Conservation (phyloP, 2,113 vertebrate genomes). For the Morone chrysops region DNA sequence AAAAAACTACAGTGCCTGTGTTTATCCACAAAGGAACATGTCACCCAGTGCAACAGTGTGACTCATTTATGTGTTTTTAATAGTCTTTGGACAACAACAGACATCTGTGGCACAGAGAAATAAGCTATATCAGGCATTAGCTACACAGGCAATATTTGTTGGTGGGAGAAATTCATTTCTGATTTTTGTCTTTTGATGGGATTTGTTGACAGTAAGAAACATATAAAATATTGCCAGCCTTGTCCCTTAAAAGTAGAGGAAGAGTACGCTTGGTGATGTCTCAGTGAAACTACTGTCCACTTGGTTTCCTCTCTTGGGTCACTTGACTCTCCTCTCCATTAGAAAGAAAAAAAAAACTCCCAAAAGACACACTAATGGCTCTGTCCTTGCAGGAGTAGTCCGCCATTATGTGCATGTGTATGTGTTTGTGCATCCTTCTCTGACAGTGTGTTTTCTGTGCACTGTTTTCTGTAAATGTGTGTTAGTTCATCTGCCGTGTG, state of each 20-base stretch:
- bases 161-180: not conserved
- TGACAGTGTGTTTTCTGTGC: constrained; percentile 30
- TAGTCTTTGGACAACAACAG: not conserved
- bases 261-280: not conserved
- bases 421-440: constrained; percentile 41
- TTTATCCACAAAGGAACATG: constrained; percentile 3
- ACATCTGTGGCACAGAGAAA: constrained; percentile 7
- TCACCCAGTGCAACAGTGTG: constrained; percentile 15
- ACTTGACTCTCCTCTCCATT: constrained; percentile 66
- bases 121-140: not conserved
- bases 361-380: constrained; percentile 72
- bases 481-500: constrained; percentile 4
- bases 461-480: not conserved
- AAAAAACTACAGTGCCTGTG: not conserved
- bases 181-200: not conserved
- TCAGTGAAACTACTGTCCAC: constrained; percentile 42
- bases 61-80: constrained; percentile 30
- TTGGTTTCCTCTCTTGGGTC: constrained; percentile 57
- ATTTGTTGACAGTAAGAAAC: not conserved
- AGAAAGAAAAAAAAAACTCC: constrained; percentile 62
- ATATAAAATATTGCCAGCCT: not conserved
- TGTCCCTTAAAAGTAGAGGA: not conserved
- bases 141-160: not conserved
- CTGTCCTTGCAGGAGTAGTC: constrained; percentile 41
- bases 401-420: constrained; percentile 26